Conservation (phyloP, 2,113 vertebrate genomes). For the Macroglossus sobrinus region DNA sequence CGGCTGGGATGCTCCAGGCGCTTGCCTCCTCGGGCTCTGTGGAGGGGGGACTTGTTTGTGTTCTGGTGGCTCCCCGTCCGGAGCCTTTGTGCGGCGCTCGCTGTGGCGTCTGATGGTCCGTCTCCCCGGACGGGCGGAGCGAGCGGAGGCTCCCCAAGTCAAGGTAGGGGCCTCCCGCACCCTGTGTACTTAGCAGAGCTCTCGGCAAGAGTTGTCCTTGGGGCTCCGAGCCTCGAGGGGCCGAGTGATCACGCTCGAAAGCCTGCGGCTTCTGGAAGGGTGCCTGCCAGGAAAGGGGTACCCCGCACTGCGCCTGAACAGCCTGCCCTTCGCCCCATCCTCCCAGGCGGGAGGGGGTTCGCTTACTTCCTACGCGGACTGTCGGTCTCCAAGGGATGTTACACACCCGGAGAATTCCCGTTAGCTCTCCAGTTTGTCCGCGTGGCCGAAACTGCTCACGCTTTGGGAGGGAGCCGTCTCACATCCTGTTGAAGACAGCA, state of each 20-base stretch:
- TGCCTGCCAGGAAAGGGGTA: neutral
- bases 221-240: neutral
- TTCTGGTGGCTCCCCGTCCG: neutral
- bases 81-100: neutral
- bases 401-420: neutral
- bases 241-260: neutral
- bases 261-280: neutral
- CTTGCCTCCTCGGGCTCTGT: neutral
- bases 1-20: neutral
- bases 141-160: neutral
- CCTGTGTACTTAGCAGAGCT: neutral
- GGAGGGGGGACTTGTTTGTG: neutral
- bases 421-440: neutral
- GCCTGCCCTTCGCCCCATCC: fast-evolving
- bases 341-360: no score
- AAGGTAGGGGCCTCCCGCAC: neutral
- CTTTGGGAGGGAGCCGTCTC: neutral
- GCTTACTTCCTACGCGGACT: neutral
- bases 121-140: neutral
- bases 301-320: no score
- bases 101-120: neutral
- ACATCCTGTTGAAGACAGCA: neutral
- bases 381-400: neutral
- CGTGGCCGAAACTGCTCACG: no score
- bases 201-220: neutral